These are phyloP conservation scores for Hypothenemus hampei DNA, from an alignment of 1,140 invertebrate genomes.

Conservation along the genomic window DNA sequence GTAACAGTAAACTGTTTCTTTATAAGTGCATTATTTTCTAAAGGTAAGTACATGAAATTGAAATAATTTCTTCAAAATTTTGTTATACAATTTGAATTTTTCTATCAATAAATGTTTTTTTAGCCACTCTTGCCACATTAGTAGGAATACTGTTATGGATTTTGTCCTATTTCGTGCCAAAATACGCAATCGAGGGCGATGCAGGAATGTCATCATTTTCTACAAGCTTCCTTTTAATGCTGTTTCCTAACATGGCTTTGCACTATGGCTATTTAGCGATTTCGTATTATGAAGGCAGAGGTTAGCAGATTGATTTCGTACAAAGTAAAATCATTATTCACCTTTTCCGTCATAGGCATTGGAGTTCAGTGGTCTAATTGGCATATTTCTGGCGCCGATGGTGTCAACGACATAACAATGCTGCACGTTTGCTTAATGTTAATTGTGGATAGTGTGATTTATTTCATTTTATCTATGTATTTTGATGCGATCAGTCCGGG, in stretches of 20 bases:
- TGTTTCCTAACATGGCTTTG: conserved; percentile 41
- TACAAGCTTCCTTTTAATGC: conserved; percentile 25
- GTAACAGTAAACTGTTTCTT: conserved; percentile 48
- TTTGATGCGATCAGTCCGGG: conserved; percentile 39
- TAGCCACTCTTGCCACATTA: conserved; percentile 37
- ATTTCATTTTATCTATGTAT: conserved; percentile 37
- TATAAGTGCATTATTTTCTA: conserved; percentile 52
- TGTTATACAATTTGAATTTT: conserved; percentile 2
- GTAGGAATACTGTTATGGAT: conserved; percentile 35
- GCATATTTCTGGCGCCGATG: conserved; percentile 28
- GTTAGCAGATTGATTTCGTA: neutral
- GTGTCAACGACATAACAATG: conserved; percentile 34
- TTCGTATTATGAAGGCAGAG: conserved; percentile 38
- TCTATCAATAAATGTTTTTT: conserved; percentile 15
- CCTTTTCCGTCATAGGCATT: conserved; percentile 34
- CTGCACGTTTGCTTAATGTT: conserved; percentile 37
- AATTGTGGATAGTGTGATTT: conserved; percentile 35
- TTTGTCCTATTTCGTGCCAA: conserved; percentile 32
- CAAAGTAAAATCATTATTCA: conserved; percentile 2
- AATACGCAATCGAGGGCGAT: conserved; percentile 12
- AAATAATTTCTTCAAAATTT: neutral
- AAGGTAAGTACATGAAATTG: conserved; percentile 11
- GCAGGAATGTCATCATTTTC: conserved; percentile 3
- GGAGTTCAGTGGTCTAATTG: conserved; percentile 37
- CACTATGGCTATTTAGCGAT: conserved; percentile 38